Base-by-base conservation (phyloP, 2,113 vertebrate species). In the Plestiodon gilberti region DNA sequence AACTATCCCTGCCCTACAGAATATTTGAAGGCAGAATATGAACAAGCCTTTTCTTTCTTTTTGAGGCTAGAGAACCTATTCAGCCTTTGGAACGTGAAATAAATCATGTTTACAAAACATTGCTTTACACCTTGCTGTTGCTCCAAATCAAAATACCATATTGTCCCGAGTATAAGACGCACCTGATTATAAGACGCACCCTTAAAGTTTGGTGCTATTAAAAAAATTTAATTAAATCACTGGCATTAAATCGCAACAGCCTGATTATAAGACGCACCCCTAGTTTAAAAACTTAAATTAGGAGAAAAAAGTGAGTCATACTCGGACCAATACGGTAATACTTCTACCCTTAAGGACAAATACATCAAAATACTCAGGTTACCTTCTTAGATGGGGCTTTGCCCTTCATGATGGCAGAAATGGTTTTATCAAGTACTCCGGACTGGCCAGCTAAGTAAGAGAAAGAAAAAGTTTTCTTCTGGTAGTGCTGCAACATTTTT, bases 341-440 rank as follows among this genome's bases (percentile, higher is more conserved):
- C 33, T 38, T 13, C 5, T 28, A 28, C 48, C 43, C 23, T 17
- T 28, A 73, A 67, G 57, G 40, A 30, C 13, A 80, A 81, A 55
- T 85, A 59, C 11, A 13, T 28, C 40, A 55, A 25, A 38, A 5
- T 67, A 89, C 13, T 84, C 9, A 57, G 61, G 6, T 64, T 95
- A 99, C 98, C 96, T 97, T 98, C 81, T 96, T 97, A 84, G 93
- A 94, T 87, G 98, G 98, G 74, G 93, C 93, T 87, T 97, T 88
- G 3, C 98, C 98, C 95, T 97, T 98, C 97, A 99, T 96, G 55
- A 99, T 87, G 93, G 94, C 93, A 87, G 96, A 97, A 92, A 99
- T 97, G 6, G 98, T 99, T 95, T 94, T 97, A 89, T 98, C 97
- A 52, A 99, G 96, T 65, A 99, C 89, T 76, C 95, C 97, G 88